phyloP scores from a whole-genome alignment of 2,797 vertebrate genomes.

The Coluber constrictor region DNA sequence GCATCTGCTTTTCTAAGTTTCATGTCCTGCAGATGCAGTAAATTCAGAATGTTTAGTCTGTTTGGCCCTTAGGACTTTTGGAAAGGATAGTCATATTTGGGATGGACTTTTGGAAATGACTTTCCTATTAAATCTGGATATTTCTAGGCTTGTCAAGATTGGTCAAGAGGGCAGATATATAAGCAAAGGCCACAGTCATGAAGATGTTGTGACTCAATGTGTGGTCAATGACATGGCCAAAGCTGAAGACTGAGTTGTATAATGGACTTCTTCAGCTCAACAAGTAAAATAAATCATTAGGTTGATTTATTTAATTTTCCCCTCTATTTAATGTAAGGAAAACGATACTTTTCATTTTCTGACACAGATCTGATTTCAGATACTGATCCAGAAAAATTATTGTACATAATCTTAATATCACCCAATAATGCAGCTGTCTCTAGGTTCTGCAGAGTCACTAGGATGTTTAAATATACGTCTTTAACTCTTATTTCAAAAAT shows the following conservation, averaged over 20 bases:
- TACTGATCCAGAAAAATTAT: rapidly evolving
- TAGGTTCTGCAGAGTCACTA: not conserved
- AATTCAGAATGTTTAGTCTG: not conserved
- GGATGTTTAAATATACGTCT: not conserved
- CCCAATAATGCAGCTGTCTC: not conserved
- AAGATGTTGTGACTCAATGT: not conserved
- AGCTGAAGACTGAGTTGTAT: not conserved
- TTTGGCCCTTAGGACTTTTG: not conserved
- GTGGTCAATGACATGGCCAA: not conserved
- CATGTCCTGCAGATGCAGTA: not conserved
- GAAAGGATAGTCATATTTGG: not conserved
- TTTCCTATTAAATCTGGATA: not conserved
- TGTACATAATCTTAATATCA: not conserved
- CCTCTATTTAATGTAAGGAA: not conserved
- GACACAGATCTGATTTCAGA: no score
- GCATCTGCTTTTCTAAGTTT: not conserved
- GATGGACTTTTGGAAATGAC: not conserved
- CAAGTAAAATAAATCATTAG: not conserved
- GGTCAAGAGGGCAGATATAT: not conserved
- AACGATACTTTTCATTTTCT: not conserved
- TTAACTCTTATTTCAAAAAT: slow-evolving; percentile 10
- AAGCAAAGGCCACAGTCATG: not conserved
- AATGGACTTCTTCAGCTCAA: not conserved
- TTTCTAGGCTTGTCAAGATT: not conserved
- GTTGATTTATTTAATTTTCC: not conserved